Evolutionary conservation across 2,113 vertebrate genomes (phyloP).

Genomic region (Apaloderma vittatum): DNA sequence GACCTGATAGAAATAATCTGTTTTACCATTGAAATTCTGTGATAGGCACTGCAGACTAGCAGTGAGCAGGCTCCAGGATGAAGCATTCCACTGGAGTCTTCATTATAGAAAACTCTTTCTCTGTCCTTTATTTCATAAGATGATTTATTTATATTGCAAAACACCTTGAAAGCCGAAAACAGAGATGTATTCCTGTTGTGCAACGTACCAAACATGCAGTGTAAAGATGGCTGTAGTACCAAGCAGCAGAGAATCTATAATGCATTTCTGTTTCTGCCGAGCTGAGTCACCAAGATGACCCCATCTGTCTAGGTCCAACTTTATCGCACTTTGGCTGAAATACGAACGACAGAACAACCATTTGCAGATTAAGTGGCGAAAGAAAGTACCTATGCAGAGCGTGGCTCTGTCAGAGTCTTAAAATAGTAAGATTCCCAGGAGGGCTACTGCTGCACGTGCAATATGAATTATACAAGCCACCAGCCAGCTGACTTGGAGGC

Average conservation of each 20-base stretch:
- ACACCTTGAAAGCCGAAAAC: not conserved
- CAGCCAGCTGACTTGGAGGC: not conserved
- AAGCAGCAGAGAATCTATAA: not conserved
- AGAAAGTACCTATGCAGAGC: not conserved
- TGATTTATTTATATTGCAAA: not conserved
- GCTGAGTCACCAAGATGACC: not conserved
- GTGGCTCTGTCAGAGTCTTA: not conserved
- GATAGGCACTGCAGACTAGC: not conserved
- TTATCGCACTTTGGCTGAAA: not conserved
- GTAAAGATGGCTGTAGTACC: not conserved
- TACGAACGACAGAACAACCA: not conserved
- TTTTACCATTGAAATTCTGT: not conserved
- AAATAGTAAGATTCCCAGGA: not conserved
- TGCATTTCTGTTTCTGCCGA: not conserved
- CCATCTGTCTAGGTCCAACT: not conserved
- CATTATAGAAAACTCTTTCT: not conserved
- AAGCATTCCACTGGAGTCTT: not conserved
- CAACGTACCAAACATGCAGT: not conserved
- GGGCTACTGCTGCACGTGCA: not conserved
- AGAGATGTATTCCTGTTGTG: not conserved
- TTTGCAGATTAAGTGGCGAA: not conserved
- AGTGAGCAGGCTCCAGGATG: not conserved
- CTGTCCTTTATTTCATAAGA: not conserved
- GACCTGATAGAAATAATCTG: not conserved
- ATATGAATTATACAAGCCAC: not conserved